These are phyloP conservation scores for Rhea americana DNA, from an alignment of 2,113 vertebrate genomes.

Conservation along the genomic window DNA sequence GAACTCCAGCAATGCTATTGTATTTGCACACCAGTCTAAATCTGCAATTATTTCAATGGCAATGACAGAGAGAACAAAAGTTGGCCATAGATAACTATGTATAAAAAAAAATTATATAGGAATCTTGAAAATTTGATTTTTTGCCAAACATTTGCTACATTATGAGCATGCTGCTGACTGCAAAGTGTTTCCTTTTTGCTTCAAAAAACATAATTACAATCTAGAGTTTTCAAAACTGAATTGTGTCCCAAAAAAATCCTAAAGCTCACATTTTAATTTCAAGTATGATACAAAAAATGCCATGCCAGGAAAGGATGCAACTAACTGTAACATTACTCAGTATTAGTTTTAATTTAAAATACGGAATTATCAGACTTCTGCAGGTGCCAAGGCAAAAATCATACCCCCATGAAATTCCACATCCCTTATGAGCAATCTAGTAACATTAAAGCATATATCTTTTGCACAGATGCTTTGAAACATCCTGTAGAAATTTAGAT, in stretches of 20 bases:
- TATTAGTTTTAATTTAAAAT: neutral
- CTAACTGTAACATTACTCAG: neutral
- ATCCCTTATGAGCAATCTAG: neutral
- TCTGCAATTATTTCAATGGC: neutral
- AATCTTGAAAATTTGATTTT: neutral
- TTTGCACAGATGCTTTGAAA: neutral
- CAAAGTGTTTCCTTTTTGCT: neutral
- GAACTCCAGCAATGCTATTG: neutral
- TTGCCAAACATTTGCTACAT: neutral
- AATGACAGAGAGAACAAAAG: neutral
- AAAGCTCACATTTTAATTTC: neutral
- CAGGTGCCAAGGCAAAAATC: neutral
- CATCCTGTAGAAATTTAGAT: neutral
- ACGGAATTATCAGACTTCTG: neutral
- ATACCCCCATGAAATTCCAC: neutral
- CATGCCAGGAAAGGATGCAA: neutral
- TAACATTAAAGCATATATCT: neutral
- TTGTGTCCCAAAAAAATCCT: neutral
- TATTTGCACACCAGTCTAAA: neutral
- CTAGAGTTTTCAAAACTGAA: neutral
- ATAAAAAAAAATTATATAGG: neutral
- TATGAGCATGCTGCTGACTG: neutral
- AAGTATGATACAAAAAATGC: neutral
- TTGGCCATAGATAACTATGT: rapidly evolving
- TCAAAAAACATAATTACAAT: neutral